A percentile compares a stretch with the other conserved stretches of the same genome.
phyloP scores from a whole-genome alignment of 2,113 vertebrate species.

The Cyphomyrus plagiostoma region DNA sequence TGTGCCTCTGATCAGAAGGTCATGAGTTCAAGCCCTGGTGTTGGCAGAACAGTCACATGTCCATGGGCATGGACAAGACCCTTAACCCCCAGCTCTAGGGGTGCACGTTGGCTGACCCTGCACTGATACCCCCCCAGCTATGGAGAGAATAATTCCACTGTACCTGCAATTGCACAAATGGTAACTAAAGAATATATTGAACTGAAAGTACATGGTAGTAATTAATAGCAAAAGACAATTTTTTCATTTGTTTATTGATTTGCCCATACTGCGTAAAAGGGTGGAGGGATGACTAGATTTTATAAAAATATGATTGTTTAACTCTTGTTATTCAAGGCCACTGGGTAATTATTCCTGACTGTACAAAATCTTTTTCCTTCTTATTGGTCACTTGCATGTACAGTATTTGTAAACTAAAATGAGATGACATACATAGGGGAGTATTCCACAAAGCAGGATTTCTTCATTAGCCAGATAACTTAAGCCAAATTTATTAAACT shows the following conservation, averaged over 20 bases:
- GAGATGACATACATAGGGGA: not conserved
- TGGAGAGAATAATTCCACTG: not conserved
- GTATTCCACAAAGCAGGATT: too few species aligned
- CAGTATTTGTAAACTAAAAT: not conserved
- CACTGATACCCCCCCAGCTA: not conserved
- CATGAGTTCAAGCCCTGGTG: not conserved
- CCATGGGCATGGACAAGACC: not conserved
- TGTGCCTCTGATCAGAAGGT: not conserved
- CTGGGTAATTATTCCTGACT: not conserved
- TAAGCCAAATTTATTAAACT: not conserved
- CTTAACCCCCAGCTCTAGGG: not conserved
- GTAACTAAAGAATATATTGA: not conserved
- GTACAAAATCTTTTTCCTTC: not conserved
- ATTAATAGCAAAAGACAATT: not conserved
- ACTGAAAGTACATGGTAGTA: not conserved
- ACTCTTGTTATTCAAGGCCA: not conserved
- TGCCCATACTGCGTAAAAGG: not conserved
- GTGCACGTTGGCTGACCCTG: not conserved
- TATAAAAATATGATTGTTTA: not conserved
- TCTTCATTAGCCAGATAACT: not conserved
- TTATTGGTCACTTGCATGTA: not conserved
- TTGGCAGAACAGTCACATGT: not conserved
- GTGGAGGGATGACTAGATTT: not conserved
- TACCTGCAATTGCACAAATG: not conserved
- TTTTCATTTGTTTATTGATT: not conserved